Conservation (phyloP, 1,140 invertebrate genomes). For the Charaxes varanes region DNA sequence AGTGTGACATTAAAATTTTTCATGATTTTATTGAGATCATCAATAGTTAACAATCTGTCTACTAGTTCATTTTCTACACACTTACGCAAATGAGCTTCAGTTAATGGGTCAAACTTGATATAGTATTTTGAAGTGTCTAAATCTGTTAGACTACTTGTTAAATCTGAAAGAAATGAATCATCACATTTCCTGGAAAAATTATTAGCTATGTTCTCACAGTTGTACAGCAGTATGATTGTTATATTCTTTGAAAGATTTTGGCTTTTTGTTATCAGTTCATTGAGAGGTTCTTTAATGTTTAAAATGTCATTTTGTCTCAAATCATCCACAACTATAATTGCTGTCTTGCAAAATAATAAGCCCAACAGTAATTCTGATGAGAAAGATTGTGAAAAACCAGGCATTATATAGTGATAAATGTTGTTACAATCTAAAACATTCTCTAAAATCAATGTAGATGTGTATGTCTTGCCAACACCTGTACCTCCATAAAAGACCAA, state of each 20-base stretch:
- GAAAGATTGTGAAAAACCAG: conserved; percentile 37
- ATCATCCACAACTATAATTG: conserved; percentile 54
- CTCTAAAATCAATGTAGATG: conserved; percentile 41
- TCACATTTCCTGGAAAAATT: conserved; percentile 34
- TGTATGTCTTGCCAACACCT: conserved; percentile 60
- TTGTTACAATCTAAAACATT: conserved; percentile 37
- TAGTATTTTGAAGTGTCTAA: conserved; percentile 33
- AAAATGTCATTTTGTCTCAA: conserved; percentile 33
- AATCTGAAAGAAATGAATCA: conserved; percentile 24
- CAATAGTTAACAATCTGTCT: conserved; percentile 21
- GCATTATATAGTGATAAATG: conserved; percentile 57
- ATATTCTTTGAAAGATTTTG: conserved; percentile 37
- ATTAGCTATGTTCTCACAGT: conserved; percentile 34
- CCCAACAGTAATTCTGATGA: conserved; percentile 41
- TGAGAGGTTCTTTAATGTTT: conserved; percentile 27
- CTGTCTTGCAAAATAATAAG: conserved; percentile 38
- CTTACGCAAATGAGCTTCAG: conserved; percentile 33
- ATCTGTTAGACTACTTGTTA: conserved; percentile 29
- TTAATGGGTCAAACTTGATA: conserved; percentile 49
- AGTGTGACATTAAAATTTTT: conserved; percentile 53
- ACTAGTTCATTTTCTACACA: conserved; percentile 50
- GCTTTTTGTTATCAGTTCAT: conserved; percentile 36
- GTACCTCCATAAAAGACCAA: conserved; percentile 57
- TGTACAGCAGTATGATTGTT: conserved; percentile 44
- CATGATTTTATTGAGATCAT: conserved; percentile 32